Base-by-base conservation (phyloP, 37 sponge, comb jelly and placozoan species). In the Spongilla lacustris region DNA sequence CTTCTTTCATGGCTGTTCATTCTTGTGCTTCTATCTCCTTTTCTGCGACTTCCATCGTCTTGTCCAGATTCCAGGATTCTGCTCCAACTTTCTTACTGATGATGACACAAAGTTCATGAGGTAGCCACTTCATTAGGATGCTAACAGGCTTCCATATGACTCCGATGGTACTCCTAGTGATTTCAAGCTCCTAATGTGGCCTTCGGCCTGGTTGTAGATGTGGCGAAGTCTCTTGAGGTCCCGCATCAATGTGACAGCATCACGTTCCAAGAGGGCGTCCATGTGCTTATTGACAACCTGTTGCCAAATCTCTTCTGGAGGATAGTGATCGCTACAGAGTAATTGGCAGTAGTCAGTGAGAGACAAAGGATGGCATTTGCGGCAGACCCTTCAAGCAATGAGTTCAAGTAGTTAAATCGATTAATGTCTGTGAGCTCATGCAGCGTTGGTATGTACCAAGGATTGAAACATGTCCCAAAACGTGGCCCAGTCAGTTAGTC, bases 241-340 rank as follows among this genome's bases (percentile, higher is more conserved):
- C 24, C 25, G 22, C 36, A 67, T 70, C 2, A 73, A 86, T 27
- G 86, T 68, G 2, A 87, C 82, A 23, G 81, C 81, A 28, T 35
- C 23, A 12, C 67, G 23, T 22, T 36, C 46, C 75, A 81, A 22
- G 21, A 87, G 36, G 32, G 68, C 27, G 26, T 87, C 88, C 88
- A 87, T 87, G 27, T 87, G 88, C 41, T 41, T 73, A 87, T 74
- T 36, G 72, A 36, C 73, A 79, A 74, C 46, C 48, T 81, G 69
- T 87, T 87, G 46, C 88, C 81, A 74, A 87, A 81, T 14, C 88
- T 66, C 75, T 81, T 73, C 22, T 24, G 28, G 27, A 87, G 68
- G 29, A 74, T 74, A 19, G 72, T 75, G 6, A 87, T 14, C 0
- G 88, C 88, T 74, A 66, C 76, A 2, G 22, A n/a, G 33, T 86